Base-by-base conservation (phyloP, 2,113 vertebrate species). In the Bucco capensis region DNA sequence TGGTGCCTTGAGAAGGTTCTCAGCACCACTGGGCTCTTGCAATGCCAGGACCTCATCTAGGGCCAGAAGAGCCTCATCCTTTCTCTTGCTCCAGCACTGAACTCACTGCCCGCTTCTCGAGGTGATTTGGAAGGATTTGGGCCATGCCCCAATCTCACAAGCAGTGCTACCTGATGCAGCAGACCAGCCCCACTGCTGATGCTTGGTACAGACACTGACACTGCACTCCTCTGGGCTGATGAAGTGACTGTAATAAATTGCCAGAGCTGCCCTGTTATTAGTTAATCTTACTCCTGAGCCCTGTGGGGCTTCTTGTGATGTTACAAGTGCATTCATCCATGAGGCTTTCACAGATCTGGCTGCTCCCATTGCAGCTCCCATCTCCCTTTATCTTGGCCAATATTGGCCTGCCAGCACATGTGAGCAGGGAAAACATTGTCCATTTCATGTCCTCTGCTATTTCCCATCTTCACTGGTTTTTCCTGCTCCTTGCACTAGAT, bases 71-170 rank as follows among this genome's bases (percentile, higher is more conserved):
- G 7, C 44, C 44, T 37, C 1, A 1, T 17, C 51, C 31, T 15
- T 84, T 44, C 4, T 2, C 28, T 22, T 67, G 19, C 53, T 19
- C 17, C 3, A 3, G 40, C 30, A 21, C 18, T 75, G 64, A 53
- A 8, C 37, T 44, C 15, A 1, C 30, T 77, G 46, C 23, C 19
- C 4, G 0, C 1, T 1, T 51, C 19, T 62, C 0, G 0, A 30
- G 28, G 37, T 0, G 2, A 6, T 12, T 25, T 1, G 1, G 18
- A 14, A 2, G 4, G 15, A 5, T 79, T 22, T 69, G 66, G 35
- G 62, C 44, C 8, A 0, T 14, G 27, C 13, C 23, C 49, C 30
- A 0, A 30, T 16, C 47, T 56, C 15, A 2, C 9, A 24, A n/a
- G 49, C 50, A 22, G 27, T 10, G 5, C 33, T 21, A 25, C 49